Evolutionary conservation across 2,113 vertebrate species (phyloP).

Genomic region (Notothenia rossii): DNA sequence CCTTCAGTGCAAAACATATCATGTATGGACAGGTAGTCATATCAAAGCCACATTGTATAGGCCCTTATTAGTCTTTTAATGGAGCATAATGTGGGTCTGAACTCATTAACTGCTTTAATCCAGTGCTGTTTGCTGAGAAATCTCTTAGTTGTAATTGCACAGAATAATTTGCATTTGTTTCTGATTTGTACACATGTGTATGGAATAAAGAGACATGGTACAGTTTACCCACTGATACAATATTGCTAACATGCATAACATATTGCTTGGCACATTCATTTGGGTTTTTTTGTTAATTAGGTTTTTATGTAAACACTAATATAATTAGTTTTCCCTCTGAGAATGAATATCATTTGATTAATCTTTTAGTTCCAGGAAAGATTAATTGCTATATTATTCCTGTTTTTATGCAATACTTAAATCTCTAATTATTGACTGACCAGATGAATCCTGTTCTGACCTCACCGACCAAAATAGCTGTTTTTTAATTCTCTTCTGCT

Average conservation of each 20-base stretch:
- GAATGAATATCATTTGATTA: slow-evolving; percentile 37
- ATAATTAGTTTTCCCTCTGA: slow-evolving; percentile 7
- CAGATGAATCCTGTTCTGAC: slow-evolving; percentile 2
- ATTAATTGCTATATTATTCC: slow-evolving; percentile 49
- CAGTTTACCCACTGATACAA: background rate
- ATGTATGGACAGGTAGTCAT: background rate
- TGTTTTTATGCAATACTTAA: slow-evolving; percentile 37
- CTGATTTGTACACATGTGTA: slow-evolving; percentile 16
- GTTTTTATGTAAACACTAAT: slow-evolving; percentile 35
- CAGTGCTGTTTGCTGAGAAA: slow-evolving; percentile 13
- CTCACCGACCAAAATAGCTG: background rate
- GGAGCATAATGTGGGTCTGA: slow-evolving; percentile 19
- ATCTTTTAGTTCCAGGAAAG: slow-evolving; percentile 29
- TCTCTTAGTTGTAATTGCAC: slow-evolving; percentile 22
- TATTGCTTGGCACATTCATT: slow-evolving; percentile 18
- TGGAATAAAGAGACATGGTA: slow-evolving; percentile 1
- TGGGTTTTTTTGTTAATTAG: slow-evolving; percentile 24
- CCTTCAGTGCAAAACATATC: slow-evolving; percentile 35
- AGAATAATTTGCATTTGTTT: slow-evolving; percentile 9
- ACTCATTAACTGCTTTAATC: slow-evolving; percentile 31
- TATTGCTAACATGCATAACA: background rate
- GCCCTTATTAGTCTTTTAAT: background rate
- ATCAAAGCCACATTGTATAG: slow-evolving; percentile 11
- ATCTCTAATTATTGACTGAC: slow-evolving; percentile 13
- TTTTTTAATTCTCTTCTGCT: background rate